Conservation (phyloP, 2,888 invertebrate species). For the Mechanitis mazaeus region DNA sequence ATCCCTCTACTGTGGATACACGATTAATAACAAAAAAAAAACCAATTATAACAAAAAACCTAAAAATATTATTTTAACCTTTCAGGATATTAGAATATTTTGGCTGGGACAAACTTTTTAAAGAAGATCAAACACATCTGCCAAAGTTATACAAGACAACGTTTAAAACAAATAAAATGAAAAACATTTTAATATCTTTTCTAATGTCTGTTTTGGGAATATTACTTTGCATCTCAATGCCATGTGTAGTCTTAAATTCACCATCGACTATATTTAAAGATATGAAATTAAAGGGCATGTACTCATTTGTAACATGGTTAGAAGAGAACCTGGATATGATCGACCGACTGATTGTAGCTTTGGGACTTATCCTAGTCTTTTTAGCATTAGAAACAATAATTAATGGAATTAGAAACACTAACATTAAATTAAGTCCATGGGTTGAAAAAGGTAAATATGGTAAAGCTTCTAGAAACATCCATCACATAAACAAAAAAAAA, state of each 20-base stretch:
- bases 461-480: background rate
- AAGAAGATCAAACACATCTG: background rate
- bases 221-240: constrained; percentile 44
- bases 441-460: constrained; percentile 41
- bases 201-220: constrained; percentile 42
- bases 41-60: background rate
- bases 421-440: constrained; percentile 47
- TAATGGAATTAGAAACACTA: constrained; percentile 43
- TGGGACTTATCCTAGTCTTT: constrained; percentile 36
- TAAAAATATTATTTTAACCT: background rate
- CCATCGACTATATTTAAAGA: constrained; percentile 41
- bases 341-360: constrained; percentile 40
- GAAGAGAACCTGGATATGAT: constrained; percentile 37
- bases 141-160: constrained; percentile 28
- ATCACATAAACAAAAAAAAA: background rate
- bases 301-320: constrained; percentile 31
- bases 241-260: constrained; percentile 38
- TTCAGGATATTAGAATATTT: constrained; percentile 13
- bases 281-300: constrained; percentile 28
- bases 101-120: background rate
- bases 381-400: constrained; percentile 34
- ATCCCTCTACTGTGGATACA: background rate
- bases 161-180: constrained; percentile 33
- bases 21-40: background rate
- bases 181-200: constrained; percentile 42